phyloP scores from a whole-genome alignment of 2,113 vertebrate genomes.

The Lipotes vexillifer region DNA sequence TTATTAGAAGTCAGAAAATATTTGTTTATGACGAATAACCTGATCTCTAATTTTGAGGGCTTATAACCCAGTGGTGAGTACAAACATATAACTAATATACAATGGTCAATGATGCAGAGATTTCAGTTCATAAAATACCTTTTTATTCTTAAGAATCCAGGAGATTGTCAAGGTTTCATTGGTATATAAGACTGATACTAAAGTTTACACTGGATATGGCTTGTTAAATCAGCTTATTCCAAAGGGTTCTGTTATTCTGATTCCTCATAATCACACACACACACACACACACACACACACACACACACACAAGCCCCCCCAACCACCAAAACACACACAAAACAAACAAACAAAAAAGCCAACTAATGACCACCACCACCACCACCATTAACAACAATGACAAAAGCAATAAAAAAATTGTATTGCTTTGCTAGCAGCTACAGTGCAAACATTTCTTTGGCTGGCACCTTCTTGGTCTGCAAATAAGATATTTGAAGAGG shows the following conservation, averaged over 20 bases:
- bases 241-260: neutral
- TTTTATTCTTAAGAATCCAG: neutral
- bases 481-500: neutral
- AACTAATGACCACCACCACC: neutral
- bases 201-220: neutral
- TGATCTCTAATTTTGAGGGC: neutral
- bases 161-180: neutral
- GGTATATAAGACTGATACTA: neutral
- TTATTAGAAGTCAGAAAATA: neutral
- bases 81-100: neutral
- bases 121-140: neutral
- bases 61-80: neutral
- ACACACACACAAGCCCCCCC: neutral
- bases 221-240: neutral
- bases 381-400: neutral
- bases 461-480: neutral
- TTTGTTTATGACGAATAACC: neutral
- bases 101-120: neutral
- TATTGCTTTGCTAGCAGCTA: neutral
- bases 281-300: neutral
- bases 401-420: neutral
- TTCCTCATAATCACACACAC: neutral
- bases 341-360: neutral
- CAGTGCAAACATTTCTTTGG: rapidly evolving
- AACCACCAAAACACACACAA: neutral